Base-by-base conservation (phyloP, 2,797 vertebrate genomes). In the Pogonophryne albipinna region DNA sequence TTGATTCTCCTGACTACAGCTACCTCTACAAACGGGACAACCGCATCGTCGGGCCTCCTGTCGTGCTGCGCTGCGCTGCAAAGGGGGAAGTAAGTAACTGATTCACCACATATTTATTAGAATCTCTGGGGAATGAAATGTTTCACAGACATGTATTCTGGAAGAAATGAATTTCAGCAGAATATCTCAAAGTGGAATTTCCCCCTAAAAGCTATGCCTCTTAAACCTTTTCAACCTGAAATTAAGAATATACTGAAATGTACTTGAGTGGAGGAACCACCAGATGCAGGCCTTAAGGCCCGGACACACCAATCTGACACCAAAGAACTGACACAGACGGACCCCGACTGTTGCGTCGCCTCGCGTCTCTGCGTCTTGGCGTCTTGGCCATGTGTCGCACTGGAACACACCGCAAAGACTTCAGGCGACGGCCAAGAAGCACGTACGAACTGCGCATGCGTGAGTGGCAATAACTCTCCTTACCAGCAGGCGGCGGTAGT, bases 31-130 rank as follows among this genome's bases (percentile, higher is more conserved):
- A 96, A 85, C 93, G 90, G 1, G 97, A 98, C 11, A 97, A 94
- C 88, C 95, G 98, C 73, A 96, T 99, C 27, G 60, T 99, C 4
- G 98, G 98, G 2, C 98, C 98, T n/a, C 96, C 98, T 0, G 94
- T 99, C 2, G 85, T 99, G 47, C 89, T 99, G 81, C 94, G 93
- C 66, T 99, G 96, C 89, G 97, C 96, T 9, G 93, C 91, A 0
- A 97, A 93, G 83, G 93, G 94, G 78, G 97, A 98, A 95, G 98
- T 99, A 90, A 83, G 80, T 73, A 4, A 20, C 42, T 72, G 7
- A 68, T 27, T 56, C 12, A 16, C 17, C 17, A 17, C 34, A 75
- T 27, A 1, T 44, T 76, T 11, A 51, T 66, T 69, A 34, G 23
- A 51, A 46, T 27, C 19, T 49, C 38, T 8, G 6, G 13, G 19